Evolutionary conservation across 2,113 vertebrate species (phyloP), one percentile per base, ranked within the genome.

Genomic region (Sceloporus undulatus): DNA sequence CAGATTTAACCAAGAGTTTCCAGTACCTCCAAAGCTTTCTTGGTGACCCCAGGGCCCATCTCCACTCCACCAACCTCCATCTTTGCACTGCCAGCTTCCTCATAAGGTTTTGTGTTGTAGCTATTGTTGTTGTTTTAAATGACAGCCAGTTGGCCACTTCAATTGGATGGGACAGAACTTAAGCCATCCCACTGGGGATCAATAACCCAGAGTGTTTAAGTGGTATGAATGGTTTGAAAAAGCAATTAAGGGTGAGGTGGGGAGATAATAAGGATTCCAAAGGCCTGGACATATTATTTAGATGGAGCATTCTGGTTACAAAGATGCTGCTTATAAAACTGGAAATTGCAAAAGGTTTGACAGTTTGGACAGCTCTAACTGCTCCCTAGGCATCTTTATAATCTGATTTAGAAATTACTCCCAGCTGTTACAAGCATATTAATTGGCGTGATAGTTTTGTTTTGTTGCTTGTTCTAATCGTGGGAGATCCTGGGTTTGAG

Each of bases 321-420:
- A 40, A 8, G 85, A 54, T 79, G 42, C 75, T 79, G 85, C 75
- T 70, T 79, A 68, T 86, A 86, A 86, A 86, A 86, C 75, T 74
- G 48, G 62, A 77, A 38, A 29, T 65, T 66, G 62, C 42, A 29
- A 79, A 86, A 86, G 62, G 59, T 54, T 74, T 86, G 85, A 86
- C 85, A 86, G 85, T 70, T 85, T 86, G 14, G 76, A 86, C 85
- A 86, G 75, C 40, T 86, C 48, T 79, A 82, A 70, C 85, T 68
- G 59, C n/a, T 86, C 85, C 85, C 85, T 29, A 52, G 85, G 48
- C 75, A 5, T 19, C 27, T 34, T 66, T 86, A 78, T 79, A 86
- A 86, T 79, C 85, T 68, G 85, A 68, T 79, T 79, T 79, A 52
- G 62, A 78, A 86, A 79, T 86, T 86, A 66, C 75, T 86, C 75